Evolutionary conservation across 2,113 vertebrate species (phyloP), one percentile per base, ranked within the genome.

Genomic region (Poecilia latipinna): DNA sequence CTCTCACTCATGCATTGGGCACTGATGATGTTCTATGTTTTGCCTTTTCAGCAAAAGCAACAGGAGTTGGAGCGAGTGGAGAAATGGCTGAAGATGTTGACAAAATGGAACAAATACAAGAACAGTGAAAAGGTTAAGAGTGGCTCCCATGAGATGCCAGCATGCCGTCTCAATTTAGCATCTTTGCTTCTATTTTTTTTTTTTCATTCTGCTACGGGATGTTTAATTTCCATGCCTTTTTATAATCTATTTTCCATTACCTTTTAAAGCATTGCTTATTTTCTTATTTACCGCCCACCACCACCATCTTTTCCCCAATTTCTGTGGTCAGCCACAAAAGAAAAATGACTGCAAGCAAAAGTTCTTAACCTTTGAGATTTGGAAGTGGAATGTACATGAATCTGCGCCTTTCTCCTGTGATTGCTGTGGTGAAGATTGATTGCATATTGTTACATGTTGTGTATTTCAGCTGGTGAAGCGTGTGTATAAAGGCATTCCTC

Each of bases 31-130:
- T 17, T 67, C 31, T 63, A 0, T 65, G 24, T 78, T 72, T 70
- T 57, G 44, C 44, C 69, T 81, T 61, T 28, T 26, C 82, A 98
- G 97, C 95, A 96, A 93, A 98, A 97, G 77, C 93, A 93, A 8
- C 96, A 95, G 72, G 96, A 97, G 84, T 90, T 97, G 0, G 96
- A 97, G 88, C 94, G 97, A 0, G 95, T 96, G 82, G 93, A 94
- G 84, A 98, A 98, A 92, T 98, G 97, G 97, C 80, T 98, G 39
- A 98, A 97, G 93, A 98, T 98, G 96, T 93, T 96, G 85, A 96
- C 95, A 93, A 97, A 96, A 51, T 98, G 97, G 97, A 76, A 93
- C 35, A 98, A 97, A 86, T 98, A 98, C 91, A 94, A 88, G 69
- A 96, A 91, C 90, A 97, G 94, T 82, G 97, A 98, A 57, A 97